Base-by-base conservation (phyloP, 1,140 invertebrate genomes). In the Leptinotarsa lineolata region DNA sequence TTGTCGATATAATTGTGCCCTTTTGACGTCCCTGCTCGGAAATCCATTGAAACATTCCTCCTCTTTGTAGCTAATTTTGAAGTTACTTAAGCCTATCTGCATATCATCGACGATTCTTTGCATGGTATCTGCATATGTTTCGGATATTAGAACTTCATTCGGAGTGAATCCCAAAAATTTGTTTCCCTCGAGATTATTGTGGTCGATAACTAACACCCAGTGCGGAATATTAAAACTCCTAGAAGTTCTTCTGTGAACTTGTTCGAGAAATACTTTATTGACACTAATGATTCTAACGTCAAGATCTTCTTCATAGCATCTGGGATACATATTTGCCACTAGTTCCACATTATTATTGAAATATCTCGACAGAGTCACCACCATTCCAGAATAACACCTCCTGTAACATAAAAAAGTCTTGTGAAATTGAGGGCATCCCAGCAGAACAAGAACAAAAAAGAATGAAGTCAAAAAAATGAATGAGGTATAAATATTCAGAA, bases 281-380 rank as follows among this genome's bases (percentile, higher is more conserved):
- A 78, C 46, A 13, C 70, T 70, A 0, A 63, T 30, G 12, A 80
- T 78, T 69, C 71, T 74, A 22, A 77, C 70, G 20, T 80, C 77
- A n/a, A 18, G 6, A 18, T 58, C 4, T 59, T 78, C 71, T 16
- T 71, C 54, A 58, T 80, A 80, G 60, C 75, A 76, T 63, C 30
- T 72, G n/a, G 70, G 46, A 65, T 76, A 79, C 46, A 73, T 70
- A 18, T 70, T 72, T 3, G 78, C 74, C 1, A 79, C 68, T 15
- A 77, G 61, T 15, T 73, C 18, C 13, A 68, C 70, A 58, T 79
- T 79, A 46, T 73, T 61, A 58, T 74, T 30, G 46, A 79, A 79
- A 63, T 73, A 74, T 63, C 69, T 71, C 12, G 69, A 71, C 21
- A 75, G 61, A 45, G 48, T 54, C 48, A 3, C 48, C 11, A 68